A percentile compares a stretch with the other conserved stretches of the same genome.
phyloP scores from a whole-genome alignment of 2,888 invertebrate genomes.

The Oithona nana region DNA sequence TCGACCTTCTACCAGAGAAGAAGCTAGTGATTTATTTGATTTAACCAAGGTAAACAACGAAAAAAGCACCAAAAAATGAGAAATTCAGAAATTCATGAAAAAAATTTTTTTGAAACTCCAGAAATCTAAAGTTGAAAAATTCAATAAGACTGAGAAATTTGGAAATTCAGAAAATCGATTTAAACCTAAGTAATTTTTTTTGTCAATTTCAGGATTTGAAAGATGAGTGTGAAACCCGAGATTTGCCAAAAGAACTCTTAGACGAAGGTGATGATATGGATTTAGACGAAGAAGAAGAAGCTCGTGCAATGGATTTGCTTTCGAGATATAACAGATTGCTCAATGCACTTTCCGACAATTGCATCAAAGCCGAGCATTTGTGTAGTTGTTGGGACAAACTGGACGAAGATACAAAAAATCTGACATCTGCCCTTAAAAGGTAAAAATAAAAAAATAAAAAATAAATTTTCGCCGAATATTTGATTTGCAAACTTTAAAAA shows the following conservation, averaged over 20 bases:
- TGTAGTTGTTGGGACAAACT: neutral
- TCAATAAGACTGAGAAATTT: no score
- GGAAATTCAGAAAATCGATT: no score
- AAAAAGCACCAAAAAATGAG: no score
- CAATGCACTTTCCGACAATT: neutral
- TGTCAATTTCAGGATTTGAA: neutral
- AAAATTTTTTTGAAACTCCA: no score
- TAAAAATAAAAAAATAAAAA: no score
- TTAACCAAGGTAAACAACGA: neutral
- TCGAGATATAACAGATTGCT: neutral
- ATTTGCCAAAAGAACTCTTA: neutral
- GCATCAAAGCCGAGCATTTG: neutral
- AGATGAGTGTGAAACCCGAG: neutral
- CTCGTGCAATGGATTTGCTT: neutral
- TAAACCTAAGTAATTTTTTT: neutral
- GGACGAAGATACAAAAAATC: neutral
- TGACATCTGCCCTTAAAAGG: neutral
- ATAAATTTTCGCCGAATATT: no score
- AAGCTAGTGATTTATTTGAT: neutral
- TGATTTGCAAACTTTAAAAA: no score
- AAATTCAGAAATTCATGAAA: no score
- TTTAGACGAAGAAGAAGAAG: neutral
- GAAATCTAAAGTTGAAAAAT: no score
- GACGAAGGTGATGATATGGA: neutral
- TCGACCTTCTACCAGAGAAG: neutral